phyloP scores from a whole-genome alignment of 2,797 vertebrate genomes.

The Poeciliopsis paucimaculata region DNA sequence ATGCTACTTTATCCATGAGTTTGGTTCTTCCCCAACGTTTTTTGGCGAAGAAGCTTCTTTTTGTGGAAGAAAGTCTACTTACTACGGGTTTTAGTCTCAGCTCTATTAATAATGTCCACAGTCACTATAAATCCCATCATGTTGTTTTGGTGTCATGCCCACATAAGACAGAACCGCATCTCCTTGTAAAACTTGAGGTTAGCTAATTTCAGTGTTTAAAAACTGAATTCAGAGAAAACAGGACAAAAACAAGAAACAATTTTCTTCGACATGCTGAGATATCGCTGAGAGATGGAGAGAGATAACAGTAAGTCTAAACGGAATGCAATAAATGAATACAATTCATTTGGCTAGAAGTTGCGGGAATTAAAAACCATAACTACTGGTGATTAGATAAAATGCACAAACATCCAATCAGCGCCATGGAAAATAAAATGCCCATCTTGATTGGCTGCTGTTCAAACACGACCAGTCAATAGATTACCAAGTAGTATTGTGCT shows the following conservation, averaged over 20 bases:
- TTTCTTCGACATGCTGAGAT: neutral
- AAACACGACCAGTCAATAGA: too few species aligned
- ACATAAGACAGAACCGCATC: conserved; percentile 45
- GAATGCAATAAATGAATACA: neutral
- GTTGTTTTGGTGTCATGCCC: conserved; percentile 21
- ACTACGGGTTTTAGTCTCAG: conserved; percentile 24
- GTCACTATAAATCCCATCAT: conserved; percentile 43
- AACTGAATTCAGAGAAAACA: neutral
- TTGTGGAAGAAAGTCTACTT: conserved; percentile 11
- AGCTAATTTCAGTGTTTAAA: neutral
- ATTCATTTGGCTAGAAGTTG: neutral
- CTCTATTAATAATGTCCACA: conserved; percentile 48
- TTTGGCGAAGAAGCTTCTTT: conserved; percentile 22
- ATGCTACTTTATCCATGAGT: neutral
- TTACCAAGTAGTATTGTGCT: too few species aligned
- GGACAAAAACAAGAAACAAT: neutral
- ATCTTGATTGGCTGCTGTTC: too few species aligned
- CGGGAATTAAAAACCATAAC: too few species aligned
- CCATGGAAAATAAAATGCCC: too few species aligned
- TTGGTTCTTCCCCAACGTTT: neutral
- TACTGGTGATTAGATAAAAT: too few species aligned
- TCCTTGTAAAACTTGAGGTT: neutral
- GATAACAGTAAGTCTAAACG: neutral
- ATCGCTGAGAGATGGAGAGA: neutral
- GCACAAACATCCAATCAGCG: too few species aligned